These are phyloP conservation scores for Dicaeum eximium DNA, from an alignment of 2,113 vertebrate genomes.

Conservation along the genomic window DNA sequence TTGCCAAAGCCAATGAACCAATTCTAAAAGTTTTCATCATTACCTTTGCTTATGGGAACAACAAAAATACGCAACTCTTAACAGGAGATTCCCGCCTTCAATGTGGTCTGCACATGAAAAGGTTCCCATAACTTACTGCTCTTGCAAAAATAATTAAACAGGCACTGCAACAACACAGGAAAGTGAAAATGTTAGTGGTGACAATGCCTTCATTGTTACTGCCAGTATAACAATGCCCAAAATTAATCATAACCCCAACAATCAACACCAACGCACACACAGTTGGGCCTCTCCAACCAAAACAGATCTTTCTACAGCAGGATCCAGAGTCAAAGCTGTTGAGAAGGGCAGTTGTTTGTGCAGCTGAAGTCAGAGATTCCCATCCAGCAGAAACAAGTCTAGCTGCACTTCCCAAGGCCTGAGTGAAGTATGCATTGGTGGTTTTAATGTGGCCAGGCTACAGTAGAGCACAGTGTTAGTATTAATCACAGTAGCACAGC, in stretches of 20 bases:
- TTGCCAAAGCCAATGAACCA: neutral
- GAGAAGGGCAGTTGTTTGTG: neutral
- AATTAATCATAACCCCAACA: neutral
- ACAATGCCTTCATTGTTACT: neutral
- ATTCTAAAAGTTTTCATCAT: slow-evolving; percentile 6
- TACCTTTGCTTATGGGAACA: neutral
- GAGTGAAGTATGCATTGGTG: neutral
- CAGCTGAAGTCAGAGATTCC: neutral
- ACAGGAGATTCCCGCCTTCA: neutral
- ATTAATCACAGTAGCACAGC: neutral
- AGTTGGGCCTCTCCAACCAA: neutral
- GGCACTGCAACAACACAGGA: neutral
- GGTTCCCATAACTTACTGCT: neutral
- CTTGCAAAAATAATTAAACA: slow-evolving; percentile 21
- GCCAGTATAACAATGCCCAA: neutral
- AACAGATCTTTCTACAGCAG: neutral
- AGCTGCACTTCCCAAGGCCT: neutral
- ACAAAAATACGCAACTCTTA: neutral
- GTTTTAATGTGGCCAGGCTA: neutral
- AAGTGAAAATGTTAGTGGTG: slow-evolving; percentile 22
- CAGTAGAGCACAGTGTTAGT: neutral
- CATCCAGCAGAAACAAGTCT: neutral
- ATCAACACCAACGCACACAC: neutral
- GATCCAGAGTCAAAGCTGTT: neutral
- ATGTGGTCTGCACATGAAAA: neutral